Conservation (phyloP, 1,140 invertebrate genomes). For the Gonioctena quinquepunctata region DNA sequence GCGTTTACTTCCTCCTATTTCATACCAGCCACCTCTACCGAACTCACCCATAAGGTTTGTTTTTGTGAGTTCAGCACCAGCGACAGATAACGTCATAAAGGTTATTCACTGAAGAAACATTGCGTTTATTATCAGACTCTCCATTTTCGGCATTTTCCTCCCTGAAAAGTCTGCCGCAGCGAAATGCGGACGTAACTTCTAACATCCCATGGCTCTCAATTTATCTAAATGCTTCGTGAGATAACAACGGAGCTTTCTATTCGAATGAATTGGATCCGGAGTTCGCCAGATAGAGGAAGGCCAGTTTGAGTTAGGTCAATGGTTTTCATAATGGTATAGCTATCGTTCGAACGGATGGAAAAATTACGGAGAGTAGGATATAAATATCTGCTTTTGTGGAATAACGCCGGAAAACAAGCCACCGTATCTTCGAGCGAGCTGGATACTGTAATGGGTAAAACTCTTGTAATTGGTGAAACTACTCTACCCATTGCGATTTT, state of each 20-base stretch:
- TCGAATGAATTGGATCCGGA: neutral
- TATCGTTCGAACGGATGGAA: neutral
- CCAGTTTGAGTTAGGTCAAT: neutral
- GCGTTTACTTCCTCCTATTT: neutral
- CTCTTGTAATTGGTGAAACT: no score
- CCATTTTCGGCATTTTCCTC: neutral
- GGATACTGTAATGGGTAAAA: no score
- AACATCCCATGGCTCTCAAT: neutral
- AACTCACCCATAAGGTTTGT: neutral
- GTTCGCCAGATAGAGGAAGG: no score
- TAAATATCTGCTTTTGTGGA: neutral
- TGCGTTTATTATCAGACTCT: neutral
- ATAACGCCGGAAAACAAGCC: neutral
- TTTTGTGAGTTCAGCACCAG: neutral
- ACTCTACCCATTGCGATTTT: no score
- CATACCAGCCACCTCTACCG: neutral
- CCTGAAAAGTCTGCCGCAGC: neutral
- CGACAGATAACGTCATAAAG: neutral
- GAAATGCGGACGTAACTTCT: neutral
- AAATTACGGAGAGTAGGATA: no score
- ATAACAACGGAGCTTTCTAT: neutral
- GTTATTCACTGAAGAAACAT: neutral
- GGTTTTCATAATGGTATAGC: neutral
- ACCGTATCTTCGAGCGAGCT: neutral
- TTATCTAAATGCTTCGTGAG: neutral